These are phyloP conservation scores for Cephonodes hylas DNA, from an alignment of 2,888 invertebrate species.

Conservation along the genomic window DNA sequence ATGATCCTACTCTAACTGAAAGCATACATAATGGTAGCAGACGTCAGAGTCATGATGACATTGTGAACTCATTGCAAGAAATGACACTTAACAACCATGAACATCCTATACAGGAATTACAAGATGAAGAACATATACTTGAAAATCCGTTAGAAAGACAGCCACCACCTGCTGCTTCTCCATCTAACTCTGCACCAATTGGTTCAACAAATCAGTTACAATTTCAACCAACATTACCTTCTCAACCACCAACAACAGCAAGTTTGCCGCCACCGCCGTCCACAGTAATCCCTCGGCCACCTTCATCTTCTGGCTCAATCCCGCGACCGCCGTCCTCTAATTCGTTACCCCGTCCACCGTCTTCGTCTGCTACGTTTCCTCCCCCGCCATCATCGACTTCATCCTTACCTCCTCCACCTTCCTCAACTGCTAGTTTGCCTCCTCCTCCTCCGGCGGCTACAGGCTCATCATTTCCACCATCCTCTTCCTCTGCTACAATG, in stretches of 20 bases:
- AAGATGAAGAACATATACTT: slow-evolving; percentile 24
- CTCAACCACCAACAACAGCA: slow-evolving; percentile 12
- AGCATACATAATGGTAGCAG: slow-evolving; percentile 40
- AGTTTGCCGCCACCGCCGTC: slow-evolving; percentile 29
- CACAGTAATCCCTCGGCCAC: slow-evolving; percentile 7
- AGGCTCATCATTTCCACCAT: slow-evolving; percentile 21
- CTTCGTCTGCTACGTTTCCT: slow-evolving; percentile 14
- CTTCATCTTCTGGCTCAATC: slow-evolving; percentile 14
- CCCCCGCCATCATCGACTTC: slow-evolving; percentile 19
- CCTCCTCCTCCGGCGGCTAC: slow-evolving; percentile 20
- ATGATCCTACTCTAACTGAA: slow-evolving; percentile 43
- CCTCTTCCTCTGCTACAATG: slow-evolving; percentile 25
- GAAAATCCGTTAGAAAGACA: slow-evolving; percentile 28
- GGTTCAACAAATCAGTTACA: too few species aligned
- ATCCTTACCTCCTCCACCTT: slow-evolving; percentile 21
- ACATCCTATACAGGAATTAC: slow-evolving; percentile 29
- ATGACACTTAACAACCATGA: slow-evolving; percentile 62
- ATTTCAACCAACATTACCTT: slow-evolving; percentile 21
- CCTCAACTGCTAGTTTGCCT: slow-evolving; percentile 20
- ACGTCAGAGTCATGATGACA: slow-evolving; percentile 54
- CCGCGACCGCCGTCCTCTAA: slow-evolving; percentile 17
- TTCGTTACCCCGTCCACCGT: slow-evolving; percentile 15
- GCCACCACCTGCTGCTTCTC: slow-evolving; percentile 20
- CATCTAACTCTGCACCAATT: too few species aligned
- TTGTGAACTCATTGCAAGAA: slow-evolving; percentile 58